phyloP scores from a whole-genome alignment of 1,140 invertebrate species.

The Chrysoperla carnea region DNA sequence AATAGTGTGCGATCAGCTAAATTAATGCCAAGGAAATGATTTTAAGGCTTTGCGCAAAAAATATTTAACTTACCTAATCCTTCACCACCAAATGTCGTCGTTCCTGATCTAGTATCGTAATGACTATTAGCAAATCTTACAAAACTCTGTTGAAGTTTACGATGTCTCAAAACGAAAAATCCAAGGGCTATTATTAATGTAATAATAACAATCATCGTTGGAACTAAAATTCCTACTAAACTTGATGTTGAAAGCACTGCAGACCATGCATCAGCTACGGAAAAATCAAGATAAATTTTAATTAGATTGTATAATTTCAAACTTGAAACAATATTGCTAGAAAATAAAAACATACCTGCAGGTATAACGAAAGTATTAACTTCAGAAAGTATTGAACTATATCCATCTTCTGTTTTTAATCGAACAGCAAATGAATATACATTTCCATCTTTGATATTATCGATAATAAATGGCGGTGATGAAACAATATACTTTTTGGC shows the following conservation, averaged over 20 bases:
- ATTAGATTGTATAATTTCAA: neutral
- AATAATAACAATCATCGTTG: slow-evolving; percentile 30
- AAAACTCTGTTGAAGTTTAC: slow-evolving; percentile 58
- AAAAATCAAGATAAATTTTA: neutral
- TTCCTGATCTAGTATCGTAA: slow-evolving; percentile 68
- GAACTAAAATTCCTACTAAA: slow-evolving; percentile 24
- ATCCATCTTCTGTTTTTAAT: slow-evolving; percentile 39
- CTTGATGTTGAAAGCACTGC: slow-evolving; percentile 4
- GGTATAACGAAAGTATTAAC: slow-evolving; percentile 9
- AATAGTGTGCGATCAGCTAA: too few relatives aligned
- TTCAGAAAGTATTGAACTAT: slow-evolving; percentile 43
- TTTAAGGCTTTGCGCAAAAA: too few relatives aligned
- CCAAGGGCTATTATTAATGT: slow-evolving; percentile 38
- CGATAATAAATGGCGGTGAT: slow-evolving; percentile 35
- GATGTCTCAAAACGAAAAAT: slow-evolving; percentile 50
- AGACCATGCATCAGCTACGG: slow-evolving; percentile 2
- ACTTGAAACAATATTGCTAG: slow-evolving; percentile 3
- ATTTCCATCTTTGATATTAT: slow-evolving; percentile 24
- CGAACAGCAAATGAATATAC: slow-evolving; percentile 47
- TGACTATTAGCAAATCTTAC: slow-evolving; percentile 69
- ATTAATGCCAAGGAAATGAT: too few relatives aligned
- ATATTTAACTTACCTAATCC: slow-evolving; percentile 34
- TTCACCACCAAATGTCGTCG: slow-evolving; percentile 64
- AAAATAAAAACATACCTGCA: neutral
- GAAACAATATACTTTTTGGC: slow-evolving; percentile 26